Base-by-base conservation (phyloP, 2,797 vertebrate species). In the Micromesistius poutassou region DNA sequence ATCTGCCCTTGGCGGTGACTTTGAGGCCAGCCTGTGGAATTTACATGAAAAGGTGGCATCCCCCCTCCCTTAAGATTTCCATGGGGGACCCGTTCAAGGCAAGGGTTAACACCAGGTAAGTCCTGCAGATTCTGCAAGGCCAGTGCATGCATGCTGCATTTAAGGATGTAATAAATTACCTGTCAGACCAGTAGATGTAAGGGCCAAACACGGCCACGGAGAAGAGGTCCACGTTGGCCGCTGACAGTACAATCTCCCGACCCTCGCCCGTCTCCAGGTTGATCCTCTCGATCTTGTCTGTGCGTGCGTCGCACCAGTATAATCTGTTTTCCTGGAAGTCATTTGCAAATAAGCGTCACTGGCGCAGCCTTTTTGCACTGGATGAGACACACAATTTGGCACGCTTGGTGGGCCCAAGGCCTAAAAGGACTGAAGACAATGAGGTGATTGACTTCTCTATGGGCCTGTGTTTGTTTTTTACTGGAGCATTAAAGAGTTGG, bases 151-250 rank as follows among this genome's bases (percentile, higher is more conserved):
- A 78, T 82, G 76, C 78, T 13, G 95, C 91, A 92, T 92, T 95
- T 93, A 95, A 92, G 94, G 93, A 96, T 95, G 96, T 93, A 96
- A 96, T 95, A 95, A 97, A 97, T 98, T 97, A 99, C 98, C 98
- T 98, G 97, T 99, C 98, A 97, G 97, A 98, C 97, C 98, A 99
- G 95, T 99, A 99, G 95, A 99, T 98, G 94, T 98, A 98, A 93
- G 97, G 95, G 87, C 97, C 98, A 73, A 98, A 99, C 95, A 99
- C 97, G 13, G 96, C 95, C 73, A 99, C 95, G 22, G 98, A 99
- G 95, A 99, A 99, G 92, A 98, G 94, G 95, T 99, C 97, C 90
- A 98, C 96, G 84, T 97, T 98, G 95, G 95, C 95, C 88, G 95
- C 95, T 92, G 97, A 96, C 94, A 99, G 94, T 81, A 99, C 96